Evolutionary conservation across 2,797 vertebrate genomes (phyloP), one percentile per base, ranked within the genome.

Genomic region (Paedocypris micromegethes): DNA sequence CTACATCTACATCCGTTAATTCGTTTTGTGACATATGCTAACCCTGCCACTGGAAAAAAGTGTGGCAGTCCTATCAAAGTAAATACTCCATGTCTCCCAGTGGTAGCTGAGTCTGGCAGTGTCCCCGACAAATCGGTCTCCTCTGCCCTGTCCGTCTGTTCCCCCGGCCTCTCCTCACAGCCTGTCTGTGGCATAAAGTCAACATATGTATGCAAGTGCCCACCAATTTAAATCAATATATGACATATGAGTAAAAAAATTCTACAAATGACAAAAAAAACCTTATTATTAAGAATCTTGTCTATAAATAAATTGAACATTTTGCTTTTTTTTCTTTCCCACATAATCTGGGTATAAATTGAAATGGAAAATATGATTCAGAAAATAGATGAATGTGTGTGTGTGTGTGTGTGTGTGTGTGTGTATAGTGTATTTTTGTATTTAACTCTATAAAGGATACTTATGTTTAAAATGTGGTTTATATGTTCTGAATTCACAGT

Each of bases 101-200:
- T 48, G 42, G 59, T 67, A 66, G 59, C 59, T 63, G 60, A 65
- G 56, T 39, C 78, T 81, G 78, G 75, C 76, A 77, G 49, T 9
- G 9, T 66, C 73, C 78, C 78, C 71, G 69, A 72, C 76, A 80
- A 80, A 76, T 78, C 61, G 70, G 52, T 76, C 79, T 65, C 71
- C 67, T 65, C 63, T 73, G 64, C 72, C 57, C 65, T 65, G 6
- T 70, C 78, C 75, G 73, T 79, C 77, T 77, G 79, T 79, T 78
- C 64, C 56, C 72, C 72, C 78, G 76, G 64, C 74, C 53, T 44
- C 39, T 75, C 63, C 72, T 73, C 64, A 61, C 67, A 56, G 61
- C 65, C 59, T 69, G 69, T 49, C 39, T 53, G 39, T 49, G 39
- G 47, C 44, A 4, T 8, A 39, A 52, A 39, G 48, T 47, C 58